Conservation (phyloP, 2,797 vertebrate genomes). For the Tympanoctomys barrerae region DNA sequence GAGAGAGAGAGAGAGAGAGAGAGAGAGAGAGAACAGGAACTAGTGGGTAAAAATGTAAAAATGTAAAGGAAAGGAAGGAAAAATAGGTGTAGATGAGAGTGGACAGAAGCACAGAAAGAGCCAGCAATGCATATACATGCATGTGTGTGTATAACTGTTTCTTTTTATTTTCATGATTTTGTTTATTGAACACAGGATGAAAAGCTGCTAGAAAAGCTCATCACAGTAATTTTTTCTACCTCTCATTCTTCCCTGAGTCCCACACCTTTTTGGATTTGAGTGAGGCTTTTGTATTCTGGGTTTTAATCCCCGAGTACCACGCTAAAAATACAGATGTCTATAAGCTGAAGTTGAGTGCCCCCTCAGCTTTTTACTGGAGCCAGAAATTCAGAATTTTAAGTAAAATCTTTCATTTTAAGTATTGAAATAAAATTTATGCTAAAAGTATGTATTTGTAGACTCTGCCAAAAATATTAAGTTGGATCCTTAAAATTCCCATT, state of each 20-base stretch:
- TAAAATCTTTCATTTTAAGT: slow-evolving; percentile 37
- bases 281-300: neutral
- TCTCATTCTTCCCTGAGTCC: no score
- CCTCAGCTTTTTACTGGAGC: neutral
- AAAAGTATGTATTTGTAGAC: neutral
- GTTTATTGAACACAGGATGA: neutral
- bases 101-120: neutral
- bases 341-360: neutral
- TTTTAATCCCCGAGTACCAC: neutral
- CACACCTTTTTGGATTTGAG: neutral
- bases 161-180: neutral
- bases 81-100: neutral
- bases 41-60: slow-evolving; percentile 53
- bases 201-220: neutral
- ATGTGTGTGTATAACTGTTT: accelerated
- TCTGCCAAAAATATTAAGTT: neutral
- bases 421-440: neutral
- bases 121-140: neutral
- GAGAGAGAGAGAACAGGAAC: slow-evolving; percentile 5
- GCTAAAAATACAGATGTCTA: neutral
- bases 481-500: neutral
- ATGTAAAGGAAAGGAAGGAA: slow-evolving; percentile 62
- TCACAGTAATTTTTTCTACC: neutral
- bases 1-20: neutral
- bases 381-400: neutral